Evolutionary conservation across 2,797 vertebrate genomes (phyloP).

Genomic region (Gadopsis bispinosus): DNA sequence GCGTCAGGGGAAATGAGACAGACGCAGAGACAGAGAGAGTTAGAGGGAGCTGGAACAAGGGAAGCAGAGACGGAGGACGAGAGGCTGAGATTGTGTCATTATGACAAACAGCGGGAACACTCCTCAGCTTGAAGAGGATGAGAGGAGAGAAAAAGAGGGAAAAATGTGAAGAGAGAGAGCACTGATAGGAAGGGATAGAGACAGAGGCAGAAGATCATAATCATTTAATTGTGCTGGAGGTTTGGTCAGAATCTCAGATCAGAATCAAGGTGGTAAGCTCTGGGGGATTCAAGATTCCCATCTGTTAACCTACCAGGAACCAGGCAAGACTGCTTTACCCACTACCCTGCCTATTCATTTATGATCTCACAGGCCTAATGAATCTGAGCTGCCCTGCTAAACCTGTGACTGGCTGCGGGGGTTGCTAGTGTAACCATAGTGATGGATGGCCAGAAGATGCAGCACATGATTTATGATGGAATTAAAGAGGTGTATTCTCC

Average conservation of each 20-base stretch:
- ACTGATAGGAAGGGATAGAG: slow-evolving; percentile 53
- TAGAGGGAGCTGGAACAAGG: slow-evolving; percentile 59
- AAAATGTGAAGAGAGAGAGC: slow-evolving; percentile 43
- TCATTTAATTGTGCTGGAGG: slow-evolving; percentile 85
- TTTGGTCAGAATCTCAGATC: slow-evolving; percentile 74
- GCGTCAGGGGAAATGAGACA: slow-evolving; percentile 73
- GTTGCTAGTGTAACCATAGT: slow-evolving; percentile 69
- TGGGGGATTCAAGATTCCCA: slow-evolving; percentile 59
- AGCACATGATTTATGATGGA: slow-evolving; percentile 59
- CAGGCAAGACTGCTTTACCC: slow-evolving; percentile 39
- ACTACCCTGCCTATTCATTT: slow-evolving; percentile 45
- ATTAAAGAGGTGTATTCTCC: slow-evolving; percentile 55
- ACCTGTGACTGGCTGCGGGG: slow-evolving; percentile 52
- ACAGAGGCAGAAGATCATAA: slow-evolving; percentile 80
- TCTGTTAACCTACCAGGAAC: slow-evolving; percentile 55
- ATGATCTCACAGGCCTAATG: slow-evolving; percentile 45
- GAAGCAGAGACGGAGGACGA: slow-evolving; percentile 65
- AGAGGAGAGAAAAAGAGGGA: slow-evolving; percentile 53
- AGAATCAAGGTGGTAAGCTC: slow-evolving; percentile 66
- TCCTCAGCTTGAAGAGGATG: slow-evolving; percentile 72
- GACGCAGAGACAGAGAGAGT: slow-evolving; percentile 55
- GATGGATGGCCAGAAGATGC: slow-evolving; percentile 60
- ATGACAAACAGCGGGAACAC: slow-evolving; percentile 80
- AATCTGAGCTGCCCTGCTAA: slow-evolving; percentile 41
- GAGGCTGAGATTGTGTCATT: slow-evolving; percentile 81